Base-by-base conservation (phyloP, 2,888 invertebrate species). In the Drosophila demipolita region DNA sequence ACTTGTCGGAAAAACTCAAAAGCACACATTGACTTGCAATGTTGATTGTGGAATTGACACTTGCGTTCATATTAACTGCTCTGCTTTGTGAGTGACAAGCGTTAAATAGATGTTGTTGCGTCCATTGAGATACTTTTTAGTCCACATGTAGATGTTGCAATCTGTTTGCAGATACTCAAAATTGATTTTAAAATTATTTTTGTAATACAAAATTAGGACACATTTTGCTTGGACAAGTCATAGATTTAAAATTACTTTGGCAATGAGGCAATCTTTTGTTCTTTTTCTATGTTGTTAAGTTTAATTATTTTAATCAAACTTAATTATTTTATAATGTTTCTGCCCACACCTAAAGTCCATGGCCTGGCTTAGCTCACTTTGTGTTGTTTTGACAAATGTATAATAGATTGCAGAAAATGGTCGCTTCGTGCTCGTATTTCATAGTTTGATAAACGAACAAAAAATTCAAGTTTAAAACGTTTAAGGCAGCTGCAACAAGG, bases 401-500 rank as follows among this genome's bases (percentile, higher is more conserved):
- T 1, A 29, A 1, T 65, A 68, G 57, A 75, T 71, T 79, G 66
- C 66, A 69, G 52, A 71, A 82, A 78, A 75, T 69, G 72, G 82
- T 78, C 65, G 79, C 82, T 79, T 65, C 82, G 75, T 79, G 75
- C 71, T 65, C 69, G 65, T 61, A 58, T 66, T 74, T 72, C 64
- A 53, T 33, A 38, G 58, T 76, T 76, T 66, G 50, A 53, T 75
- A 52, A 45, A 23, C 15, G 23, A 23, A 45, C 8, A 38, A 33
- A 3, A 66, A 71, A 81, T 78, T 82, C 85, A 85, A 89, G 89
- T 82, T 87, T 66, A 85, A 86, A 90, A 49, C 85, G 83, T 86
- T 86, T 90, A 83, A 87, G 64, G 71, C 83, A 76, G 74, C 83
- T 85, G 76, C 73, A 45, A 42, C 33, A 60, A 38, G 45, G 62